These are phyloP conservation scores for Drosophila nigritarsus DNA, from an alignment of 2,888 invertebrate genomes.

Conservation along the genomic window DNA sequence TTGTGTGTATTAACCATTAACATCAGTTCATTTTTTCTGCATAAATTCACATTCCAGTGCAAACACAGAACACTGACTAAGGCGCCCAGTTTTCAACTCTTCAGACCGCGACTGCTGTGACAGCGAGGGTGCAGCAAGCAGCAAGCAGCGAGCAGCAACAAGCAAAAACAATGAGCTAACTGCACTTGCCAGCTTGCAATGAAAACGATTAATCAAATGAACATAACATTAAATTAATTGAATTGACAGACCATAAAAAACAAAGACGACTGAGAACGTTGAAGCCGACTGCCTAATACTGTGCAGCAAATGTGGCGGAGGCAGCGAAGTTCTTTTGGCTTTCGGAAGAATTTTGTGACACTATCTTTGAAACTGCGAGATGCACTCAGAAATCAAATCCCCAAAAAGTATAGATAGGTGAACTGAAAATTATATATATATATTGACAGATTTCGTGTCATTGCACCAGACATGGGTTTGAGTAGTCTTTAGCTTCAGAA, in stretches of 20 bases:
- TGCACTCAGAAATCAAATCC: neutral
- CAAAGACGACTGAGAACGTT: neutral
- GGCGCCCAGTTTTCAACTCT: conserved; percentile 26
- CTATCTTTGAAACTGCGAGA: neutral
- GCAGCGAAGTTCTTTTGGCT: neutral
- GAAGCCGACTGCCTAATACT: neutral
- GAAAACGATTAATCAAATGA: conserved; percentile 39
- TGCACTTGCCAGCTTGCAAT: conserved; percentile 8
- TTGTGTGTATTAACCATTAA: conserved; percentile 4
- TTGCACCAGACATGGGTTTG: neutral
- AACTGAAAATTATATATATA: neutral
- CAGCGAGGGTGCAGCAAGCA: conserved; percentile 36
- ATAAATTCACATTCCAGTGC: conserved; percentile 50
- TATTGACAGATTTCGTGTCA: no score
- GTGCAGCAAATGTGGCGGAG: neutral
- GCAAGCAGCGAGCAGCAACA: conserved; percentile 1
- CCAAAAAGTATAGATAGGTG: neutral
- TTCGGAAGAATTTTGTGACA: neutral
- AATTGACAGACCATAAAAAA: conserved; percentile 31
- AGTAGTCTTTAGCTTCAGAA: neutral
- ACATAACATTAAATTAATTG: conserved; percentile 44
- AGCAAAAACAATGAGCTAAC: conserved; percentile 9
- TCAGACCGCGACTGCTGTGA: neutral
- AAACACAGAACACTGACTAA: conserved; percentile 21
- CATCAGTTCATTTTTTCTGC: conserved; percentile 55